Conservation (phyloP, 2,888 invertebrate species). For the Torymus aiolomorphi region DNA sequence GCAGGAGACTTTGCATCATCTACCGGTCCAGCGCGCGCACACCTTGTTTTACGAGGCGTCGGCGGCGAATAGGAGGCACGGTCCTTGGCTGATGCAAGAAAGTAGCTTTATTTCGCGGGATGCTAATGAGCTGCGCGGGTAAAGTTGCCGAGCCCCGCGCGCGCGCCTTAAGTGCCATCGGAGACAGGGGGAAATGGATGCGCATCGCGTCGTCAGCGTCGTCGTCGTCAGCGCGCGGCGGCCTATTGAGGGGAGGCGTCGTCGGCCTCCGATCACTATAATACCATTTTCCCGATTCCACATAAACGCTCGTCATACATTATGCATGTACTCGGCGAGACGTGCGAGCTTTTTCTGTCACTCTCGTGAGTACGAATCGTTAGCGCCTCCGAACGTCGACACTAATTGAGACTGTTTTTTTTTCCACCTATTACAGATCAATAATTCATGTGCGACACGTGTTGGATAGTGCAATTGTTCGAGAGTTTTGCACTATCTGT, state of each 20-base stretch:
- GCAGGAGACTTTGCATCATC: constrained; percentile 72
- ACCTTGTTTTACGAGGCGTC: constrained; percentile 63
- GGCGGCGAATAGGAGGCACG: constrained; percentile 63
- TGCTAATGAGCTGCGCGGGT: constrained; percentile 35
- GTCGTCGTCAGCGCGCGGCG: no score
- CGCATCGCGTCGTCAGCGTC: no score
- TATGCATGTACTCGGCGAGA: neutral
- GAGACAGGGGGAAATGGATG: no score
- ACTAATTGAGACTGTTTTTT: neutral
- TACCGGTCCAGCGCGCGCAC: constrained; percentile 70
- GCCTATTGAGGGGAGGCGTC: no score
- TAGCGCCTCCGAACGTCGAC: neutral
- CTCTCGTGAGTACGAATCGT: no score
- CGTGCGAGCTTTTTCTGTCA: neutral
- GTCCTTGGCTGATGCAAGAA: constrained; percentile 75
- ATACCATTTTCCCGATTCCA: no score
- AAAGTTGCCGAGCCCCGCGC: neutral
- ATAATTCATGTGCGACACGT: constrained; percentile 14
- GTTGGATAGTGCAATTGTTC: constrained; percentile 18
- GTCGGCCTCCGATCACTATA: no score
- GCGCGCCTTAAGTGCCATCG: no score
- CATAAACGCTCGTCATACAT: no score
- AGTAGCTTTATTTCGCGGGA: constrained; percentile 70
- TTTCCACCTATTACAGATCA: neutral
- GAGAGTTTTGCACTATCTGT: constrained; percentile 28